Evolutionary conservation across 30 jellyfish, hydroid and myxozoan species (phyloP), one percentile per base, ranked within the genome.

Genomic region (Nemopilema nomurai): DNA sequence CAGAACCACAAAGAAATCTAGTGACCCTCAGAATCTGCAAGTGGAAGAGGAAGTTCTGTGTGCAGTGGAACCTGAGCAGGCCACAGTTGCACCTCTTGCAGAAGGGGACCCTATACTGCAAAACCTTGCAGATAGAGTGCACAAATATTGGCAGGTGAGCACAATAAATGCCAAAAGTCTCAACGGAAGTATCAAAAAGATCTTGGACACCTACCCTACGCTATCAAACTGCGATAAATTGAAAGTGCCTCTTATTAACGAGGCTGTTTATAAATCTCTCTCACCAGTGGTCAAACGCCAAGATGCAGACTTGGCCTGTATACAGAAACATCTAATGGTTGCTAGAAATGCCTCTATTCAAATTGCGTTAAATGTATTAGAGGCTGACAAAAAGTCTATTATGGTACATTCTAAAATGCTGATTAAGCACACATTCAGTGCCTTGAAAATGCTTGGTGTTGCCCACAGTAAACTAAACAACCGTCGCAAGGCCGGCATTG

Each of bases 381-480:
- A 67, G 29, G 77, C 77, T 1, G 77, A 67, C 49, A 8, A 50
- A 3, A 67, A 16, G 19, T 23, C 77, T 16, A 21, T 1, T 18
- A 67, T 67, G 41, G 77, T 67, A 18, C 26, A 67, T 22, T 67
- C 77, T 52, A 67, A 67, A 52, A 52, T 24, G n/a, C 32, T 67
- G 8, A 52, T 67, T 8, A 67, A 67, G 29, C 26, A 24, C 52
- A 24, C 49, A 50, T 23, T 67, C 52, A 52, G 67, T 21, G 84
- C 77, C 62, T 26, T 70, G 8, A 71, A 84, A n/a, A 21, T 69
- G 73, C 51, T 81, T 83, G 83, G 90, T 17, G 7, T 25, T 4
- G 85, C 91, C 0, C 83, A 82, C 51, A 3, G 67, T 23, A 71
- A 32, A 22, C 28, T 83, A 30, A 69, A 69, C 49, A 71, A 83